Base-by-base conservation (phyloP, 2,888 invertebrate genomes). In the Plagodis dolabraria region DNA sequence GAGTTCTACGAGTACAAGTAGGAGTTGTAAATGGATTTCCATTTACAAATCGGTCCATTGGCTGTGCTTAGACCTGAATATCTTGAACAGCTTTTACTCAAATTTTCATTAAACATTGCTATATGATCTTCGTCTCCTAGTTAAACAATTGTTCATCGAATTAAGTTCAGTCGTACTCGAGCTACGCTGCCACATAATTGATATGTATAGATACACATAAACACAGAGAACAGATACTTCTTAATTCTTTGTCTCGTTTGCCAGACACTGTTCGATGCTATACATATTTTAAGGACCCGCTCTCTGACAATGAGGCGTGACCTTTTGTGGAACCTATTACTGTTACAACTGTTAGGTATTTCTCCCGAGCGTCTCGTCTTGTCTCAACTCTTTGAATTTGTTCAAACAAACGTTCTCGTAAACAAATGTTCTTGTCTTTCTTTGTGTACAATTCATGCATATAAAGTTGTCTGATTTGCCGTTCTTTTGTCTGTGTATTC, bases 201-300 rank as follows among this genome's bases (percentile, higher is more conserved):
- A 22, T 22, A n/a, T n/a, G n/a, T n/a, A 22, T 22, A 22, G 22
- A 22, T 22, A 22, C 22, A n/a, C n/a, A n/a, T n/a, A 22, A 22
- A 22, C 22, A 22, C 22, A 22, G 22, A 22, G 22, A 22, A 22
- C 22, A 22, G 22, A 22, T 22, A 22, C 22, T 1, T 22, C 22
- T 22, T 22, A 22, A 22, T 22, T 22, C 22, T 22, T 22, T 22
- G 22, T 22, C 22, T 22, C 22, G 22, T 9, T 38, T 38, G 38
- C 38, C 43, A 44, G 43, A 11, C 7, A 12, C 43, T 10, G 42
- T 42, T n/a, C n/a, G 42, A 2, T 22, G 54, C 38, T 49, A 60
- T 72, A 65, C 71, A 76, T 76, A 38, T 68, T 72, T 67, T 59
- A 74, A 33, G 6, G 33, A 53, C 49, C 9, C n/a, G 56, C 54